Evolutionary conservation across 1,140 invertebrate species (phyloP).

Genomic region (Halesus radiatus): DNA sequence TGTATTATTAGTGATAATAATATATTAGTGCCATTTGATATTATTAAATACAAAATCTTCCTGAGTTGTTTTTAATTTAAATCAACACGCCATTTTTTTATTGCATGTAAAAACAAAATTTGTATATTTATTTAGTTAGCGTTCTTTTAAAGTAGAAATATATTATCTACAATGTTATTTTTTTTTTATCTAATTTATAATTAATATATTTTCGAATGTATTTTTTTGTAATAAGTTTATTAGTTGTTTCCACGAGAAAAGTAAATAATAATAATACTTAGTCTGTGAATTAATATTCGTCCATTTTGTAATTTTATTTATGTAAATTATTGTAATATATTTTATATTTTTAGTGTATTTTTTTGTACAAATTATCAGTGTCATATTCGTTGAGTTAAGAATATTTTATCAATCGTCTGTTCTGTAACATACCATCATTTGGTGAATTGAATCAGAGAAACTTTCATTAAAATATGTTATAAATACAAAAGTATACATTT

Average conservation of each 20-base stretch:
- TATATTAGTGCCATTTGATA: too few species aligned
- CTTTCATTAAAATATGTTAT: constrained; percentile 30
- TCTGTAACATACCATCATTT: constrained; percentile 34
- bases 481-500: constrained; percentile 23
- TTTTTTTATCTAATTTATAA: too few species aligned
- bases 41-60: too few species aligned
- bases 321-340: constrained; percentile 45
- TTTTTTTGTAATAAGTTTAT: neutral
- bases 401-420: constrained; percentile 27
- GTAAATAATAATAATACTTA: neutral
- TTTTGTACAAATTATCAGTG: constrained; percentile 38
- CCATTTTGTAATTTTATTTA: constrained; percentile 46
- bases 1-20: too few species aligned
- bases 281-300: constrained; percentile 47
- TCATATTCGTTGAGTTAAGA: constrained; percentile 44
- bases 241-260: neutral
- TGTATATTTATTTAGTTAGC: too few species aligned
- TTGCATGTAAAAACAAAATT: too few species aligned
- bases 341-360: constrained; percentile 39
- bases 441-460: neutral
- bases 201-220: neutral
- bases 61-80: too few species aligned
- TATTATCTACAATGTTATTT: too few species aligned
- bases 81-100: too few species aligned
- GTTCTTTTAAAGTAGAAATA: too few species aligned